phyloP scores from a whole-genome alignment of 2,888 invertebrate species.

The Metacarcinus magister region DNA sequence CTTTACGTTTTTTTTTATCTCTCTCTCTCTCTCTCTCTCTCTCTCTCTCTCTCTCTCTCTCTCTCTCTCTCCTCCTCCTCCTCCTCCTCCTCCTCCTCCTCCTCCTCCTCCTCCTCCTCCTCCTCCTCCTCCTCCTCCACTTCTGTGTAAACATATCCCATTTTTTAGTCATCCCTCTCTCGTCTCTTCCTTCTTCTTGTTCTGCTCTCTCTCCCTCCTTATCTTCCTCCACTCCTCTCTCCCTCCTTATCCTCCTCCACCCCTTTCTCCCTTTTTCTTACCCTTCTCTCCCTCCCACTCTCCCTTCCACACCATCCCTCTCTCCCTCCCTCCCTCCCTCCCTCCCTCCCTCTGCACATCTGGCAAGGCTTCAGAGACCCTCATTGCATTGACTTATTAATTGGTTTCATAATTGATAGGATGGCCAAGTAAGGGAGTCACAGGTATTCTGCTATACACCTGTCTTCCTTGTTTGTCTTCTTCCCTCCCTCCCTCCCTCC shows the following conservation, averaged over 20 bases:
- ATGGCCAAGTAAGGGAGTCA: neutral
- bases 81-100: too few species aligned
- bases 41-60: neutral
- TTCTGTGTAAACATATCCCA: too few species aligned
- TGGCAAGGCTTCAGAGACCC: neutral
- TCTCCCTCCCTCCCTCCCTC: neutral
- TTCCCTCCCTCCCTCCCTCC: neutral
- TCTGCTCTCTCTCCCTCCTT: neutral
- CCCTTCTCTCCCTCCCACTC: neutral
- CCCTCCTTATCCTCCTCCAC: neutral
- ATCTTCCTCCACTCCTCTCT: neutral
- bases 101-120: too few species aligned
- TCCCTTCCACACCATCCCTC: neutral
- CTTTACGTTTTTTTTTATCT: neutral
- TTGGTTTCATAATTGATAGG: neutral
- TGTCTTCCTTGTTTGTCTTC: neutral
- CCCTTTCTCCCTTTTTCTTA: neutral
- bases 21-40: too few species aligned
- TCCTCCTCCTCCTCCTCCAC: too few species aligned
- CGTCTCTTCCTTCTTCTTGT: neutral
- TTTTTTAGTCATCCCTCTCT: too few species aligned
- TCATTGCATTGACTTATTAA: slow-evolving; percentile 18
- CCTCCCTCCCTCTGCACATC: neutral
- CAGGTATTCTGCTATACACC: neutral
- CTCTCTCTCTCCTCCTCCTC: neutral